Evolutionary conservation across 2,797 vertebrate genomes (phyloP).

Genomic region (Aldrovandia affinis): DNA sequence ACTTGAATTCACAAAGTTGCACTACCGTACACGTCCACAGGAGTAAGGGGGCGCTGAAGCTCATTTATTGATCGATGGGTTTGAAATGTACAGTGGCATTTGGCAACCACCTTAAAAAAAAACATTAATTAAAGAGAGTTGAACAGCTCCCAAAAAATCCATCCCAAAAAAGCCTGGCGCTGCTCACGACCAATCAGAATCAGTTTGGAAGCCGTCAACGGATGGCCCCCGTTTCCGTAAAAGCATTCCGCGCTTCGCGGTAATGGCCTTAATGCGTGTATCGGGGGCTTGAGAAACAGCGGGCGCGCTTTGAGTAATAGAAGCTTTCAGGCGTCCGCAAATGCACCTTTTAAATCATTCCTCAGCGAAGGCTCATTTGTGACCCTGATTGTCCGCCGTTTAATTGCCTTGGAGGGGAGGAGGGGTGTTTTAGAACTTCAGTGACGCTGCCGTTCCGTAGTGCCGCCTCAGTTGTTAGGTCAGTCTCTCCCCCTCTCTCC

Average conservation of each 20-base stretch:
- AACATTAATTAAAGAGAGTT: background rate
- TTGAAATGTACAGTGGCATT: background rate
- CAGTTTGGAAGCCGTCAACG: background rate
- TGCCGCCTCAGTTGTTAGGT: slow-evolving; percentile 3
- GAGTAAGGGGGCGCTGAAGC: background rate
- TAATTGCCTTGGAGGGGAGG: background rate
- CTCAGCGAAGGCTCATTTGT: background rate
- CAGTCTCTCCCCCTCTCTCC: background rate
- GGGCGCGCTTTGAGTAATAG: background rate
- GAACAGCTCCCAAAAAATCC: background rate
- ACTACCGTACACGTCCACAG: background rate
- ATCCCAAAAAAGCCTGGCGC: background rate
- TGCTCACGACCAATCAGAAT: background rate
- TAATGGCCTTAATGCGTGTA: background rate
- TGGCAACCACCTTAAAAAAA: background rate
- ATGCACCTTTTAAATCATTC: slow-evolving; percentile 7
- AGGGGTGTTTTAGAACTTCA: background rate
- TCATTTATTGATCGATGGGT: background rate
- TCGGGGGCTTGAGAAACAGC: background rate
- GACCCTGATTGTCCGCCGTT: background rate
- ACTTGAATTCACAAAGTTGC: background rate
- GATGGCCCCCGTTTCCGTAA: background rate
- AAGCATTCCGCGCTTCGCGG: background rate
- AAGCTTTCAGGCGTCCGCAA: slow-evolving; percentile 16
- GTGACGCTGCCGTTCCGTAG: background rate